Conservation (phyloP, 2,888 invertebrate species). For the Tetragonisca angustula region DNA sequence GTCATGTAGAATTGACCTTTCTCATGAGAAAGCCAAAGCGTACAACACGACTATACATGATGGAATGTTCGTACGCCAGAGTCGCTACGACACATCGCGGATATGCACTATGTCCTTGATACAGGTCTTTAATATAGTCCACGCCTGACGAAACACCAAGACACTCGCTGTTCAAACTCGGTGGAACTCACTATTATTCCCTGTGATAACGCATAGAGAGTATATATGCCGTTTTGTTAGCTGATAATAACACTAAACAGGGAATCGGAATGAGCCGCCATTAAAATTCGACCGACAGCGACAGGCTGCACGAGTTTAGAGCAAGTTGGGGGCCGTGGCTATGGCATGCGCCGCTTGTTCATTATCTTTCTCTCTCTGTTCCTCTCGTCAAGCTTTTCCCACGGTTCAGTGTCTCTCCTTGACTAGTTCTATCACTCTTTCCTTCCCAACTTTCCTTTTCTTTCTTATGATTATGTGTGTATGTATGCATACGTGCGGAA, state of each 20-base stretch:
- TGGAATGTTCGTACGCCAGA: conserved; percentile 71
- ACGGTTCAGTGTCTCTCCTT: conserved; percentile 59
- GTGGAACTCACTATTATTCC: conserved; percentile 6
- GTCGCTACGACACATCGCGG: conserved; percentile 78
- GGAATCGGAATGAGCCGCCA: conserved; percentile 79
- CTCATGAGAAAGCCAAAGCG: conserved; percentile 64
- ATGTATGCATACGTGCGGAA: not conserved
- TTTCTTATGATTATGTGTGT: conserved; percentile 3
- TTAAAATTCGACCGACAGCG: conserved; percentile 80
- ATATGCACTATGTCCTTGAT: conserved; percentile 73
- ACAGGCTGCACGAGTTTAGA: conserved; percentile 71
- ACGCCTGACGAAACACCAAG: conserved; percentile 18
- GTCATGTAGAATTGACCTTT: conserved; percentile 61
- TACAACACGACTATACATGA: conserved; percentile 63
- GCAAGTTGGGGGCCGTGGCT: conserved; percentile 73
- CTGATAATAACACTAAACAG: conserved; percentile 80
- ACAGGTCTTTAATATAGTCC: conserved; percentile 13
- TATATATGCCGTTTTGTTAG: conserved; percentile 64
- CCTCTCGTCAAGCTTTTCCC: conserved; percentile 56
- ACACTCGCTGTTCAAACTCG: conserved; percentile 13
- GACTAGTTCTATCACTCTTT: conserved; percentile 48
- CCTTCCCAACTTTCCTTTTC: conserved; percentile 41
- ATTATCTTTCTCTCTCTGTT: conserved; percentile 61
- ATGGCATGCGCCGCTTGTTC: conserved; percentile 74
- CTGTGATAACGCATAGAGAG: conserved; percentile 20